A percentile compares a stretch with the other conserved stretches of the same genome.
These are phyloP conservation scores for Thymallus thymallus DNA, from an alignment of 2,113 vertebrate species.

Conservation along the genomic window DNA sequence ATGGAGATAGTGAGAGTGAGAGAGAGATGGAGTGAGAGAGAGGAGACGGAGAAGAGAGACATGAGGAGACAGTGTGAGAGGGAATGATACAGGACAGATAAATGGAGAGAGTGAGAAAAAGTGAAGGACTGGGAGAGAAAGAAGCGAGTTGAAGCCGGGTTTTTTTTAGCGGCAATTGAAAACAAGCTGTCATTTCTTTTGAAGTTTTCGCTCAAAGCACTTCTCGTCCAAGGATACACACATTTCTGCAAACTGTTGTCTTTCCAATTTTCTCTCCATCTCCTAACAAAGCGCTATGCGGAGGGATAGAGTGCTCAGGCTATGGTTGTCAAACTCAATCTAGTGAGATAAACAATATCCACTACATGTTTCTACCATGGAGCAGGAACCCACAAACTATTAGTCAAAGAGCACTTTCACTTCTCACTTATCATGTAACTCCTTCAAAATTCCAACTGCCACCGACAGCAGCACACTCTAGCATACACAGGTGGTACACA, in stretches of 20 bases:
- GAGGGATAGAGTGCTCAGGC: constrained; percentile 27
- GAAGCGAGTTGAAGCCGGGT: constrained; percentile 3
- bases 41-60: too few species aligned
- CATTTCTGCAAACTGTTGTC: constrained; percentile 14
- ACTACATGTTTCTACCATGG: constrained; percentile 9
- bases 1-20: constrained; percentile 10
- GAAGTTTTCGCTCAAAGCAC: constrained; percentile 16
- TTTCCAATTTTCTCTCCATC: not conserved
- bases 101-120: not conserved
- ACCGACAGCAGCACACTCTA: not conserved
- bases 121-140: too few species aligned
- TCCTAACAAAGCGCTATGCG: constrained; percentile 32
- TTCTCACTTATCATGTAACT: not conserved
- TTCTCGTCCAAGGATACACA: constrained; percentile 38
- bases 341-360: constrained; percentile 33
- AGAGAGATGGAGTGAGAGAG: constrained; percentile 2
- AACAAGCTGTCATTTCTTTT: constrained; percentile 45
- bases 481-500: too few species aligned
- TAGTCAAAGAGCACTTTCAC: not conserved
- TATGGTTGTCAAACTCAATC: constrained; percentile 55
- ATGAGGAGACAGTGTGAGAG: constrained; percentile 2
- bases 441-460: too few species aligned
- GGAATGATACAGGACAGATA: constrained; percentile 6
- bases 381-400: constrained; percentile 10
- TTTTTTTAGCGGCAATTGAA: constrained; percentile 21